Base-by-base conservation (phyloP, 2,888 invertebrate species). In the Drosophila vallismaia region DNA sequence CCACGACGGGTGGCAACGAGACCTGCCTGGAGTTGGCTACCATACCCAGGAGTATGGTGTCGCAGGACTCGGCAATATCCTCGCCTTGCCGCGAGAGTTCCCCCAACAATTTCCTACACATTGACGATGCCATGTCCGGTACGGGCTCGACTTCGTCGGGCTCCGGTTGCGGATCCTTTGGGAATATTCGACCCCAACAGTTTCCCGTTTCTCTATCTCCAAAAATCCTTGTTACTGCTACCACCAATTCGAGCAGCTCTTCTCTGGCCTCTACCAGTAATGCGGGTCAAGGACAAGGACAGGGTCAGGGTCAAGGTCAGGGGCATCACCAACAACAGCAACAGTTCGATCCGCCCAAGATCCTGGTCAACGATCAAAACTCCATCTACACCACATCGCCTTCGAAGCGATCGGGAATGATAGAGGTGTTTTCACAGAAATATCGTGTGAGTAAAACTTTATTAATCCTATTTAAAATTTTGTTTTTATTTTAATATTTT, bases 301-400 rank as follows among this genome's bases (percentile, higher is more conserved):
- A 69, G 12, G 56, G 59, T 1, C 79, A 74, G 24, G 77, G 63
- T 9, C 90, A 90, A 72, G 42, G 10, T 0, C 26, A 50, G 26
- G 77, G 72, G 28, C 76, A 75, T 14, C 75, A 71, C 1, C 80
- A 71, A 4, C 79, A 80, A 24, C 80, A 77, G 24, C 91, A 91
- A 24, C 91, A 91, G 75, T 91, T 92, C 56, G 92, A 92, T 90
- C 92, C 92, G 84, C 92, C 92, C 75, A 92, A 91, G 74, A 91
- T 92, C 62, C 79, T 92, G 38, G 92, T 92, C 8, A 92, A 92
- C 59, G 92, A 92, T 81, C 91, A 92, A 76, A 91, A 91, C 58
- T 92, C 91, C 50, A 92, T 92, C 12, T 92, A 92, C 66, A 92
- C 92, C 66, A 92, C 92, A 50, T 92, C 92, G 66, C 92, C 92